A percentile compares a stretch with the other conserved stretches of the same genome.
These are phyloP conservation scores for Corvus moneduloides DNA, from an alignment of 2,113 vertebrate genomes.

Conservation along the genomic window DNA sequence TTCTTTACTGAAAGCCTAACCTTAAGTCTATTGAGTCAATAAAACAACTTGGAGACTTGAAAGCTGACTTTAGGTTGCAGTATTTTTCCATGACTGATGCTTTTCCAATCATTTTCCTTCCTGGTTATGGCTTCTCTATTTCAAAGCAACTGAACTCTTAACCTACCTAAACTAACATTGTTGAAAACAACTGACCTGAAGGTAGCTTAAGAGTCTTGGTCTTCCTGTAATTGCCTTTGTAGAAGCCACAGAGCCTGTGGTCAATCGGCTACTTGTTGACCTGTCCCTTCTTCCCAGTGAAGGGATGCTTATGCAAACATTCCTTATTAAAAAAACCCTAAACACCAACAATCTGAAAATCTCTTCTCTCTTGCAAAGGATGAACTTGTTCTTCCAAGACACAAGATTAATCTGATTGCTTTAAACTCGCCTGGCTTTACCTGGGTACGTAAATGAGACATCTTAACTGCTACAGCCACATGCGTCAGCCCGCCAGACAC, in stretches of 20 bases:
- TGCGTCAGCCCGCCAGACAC: not conserved
- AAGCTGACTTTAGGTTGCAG: not conserved
- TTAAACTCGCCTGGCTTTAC: slow-evolving; percentile 29
- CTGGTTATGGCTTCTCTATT: not conserved
- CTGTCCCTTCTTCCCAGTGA: not conserved
- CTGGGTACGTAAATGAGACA: not conserved
- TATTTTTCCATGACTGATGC: not conserved
- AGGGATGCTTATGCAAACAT: not conserved
- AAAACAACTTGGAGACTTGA: not conserved
- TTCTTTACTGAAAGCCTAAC: not conserved
- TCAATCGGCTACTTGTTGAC: not conserved
- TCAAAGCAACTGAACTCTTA: not conserved
- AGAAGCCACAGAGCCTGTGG: not conserved
- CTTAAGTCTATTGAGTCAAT: not conserved
- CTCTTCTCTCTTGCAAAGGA: not conserved
- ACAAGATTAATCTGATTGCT: not conserved
- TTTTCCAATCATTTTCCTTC: not conserved
- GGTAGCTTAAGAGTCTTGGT: not conserved
- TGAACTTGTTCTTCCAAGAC: not conserved
- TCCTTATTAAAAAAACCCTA: not conserved
- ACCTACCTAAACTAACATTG: not conserved
- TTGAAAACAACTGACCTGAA: not conserved
- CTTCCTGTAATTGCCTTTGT: not conserved
- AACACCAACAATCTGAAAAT: not conserved
- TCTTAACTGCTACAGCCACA: not conserved